A percentile compares a stretch with the other conserved stretches of the same genome.
Conservation (phyloP, 2,113 vertebrate species). For the Tympanuchus pallidicinctus region DNA sequence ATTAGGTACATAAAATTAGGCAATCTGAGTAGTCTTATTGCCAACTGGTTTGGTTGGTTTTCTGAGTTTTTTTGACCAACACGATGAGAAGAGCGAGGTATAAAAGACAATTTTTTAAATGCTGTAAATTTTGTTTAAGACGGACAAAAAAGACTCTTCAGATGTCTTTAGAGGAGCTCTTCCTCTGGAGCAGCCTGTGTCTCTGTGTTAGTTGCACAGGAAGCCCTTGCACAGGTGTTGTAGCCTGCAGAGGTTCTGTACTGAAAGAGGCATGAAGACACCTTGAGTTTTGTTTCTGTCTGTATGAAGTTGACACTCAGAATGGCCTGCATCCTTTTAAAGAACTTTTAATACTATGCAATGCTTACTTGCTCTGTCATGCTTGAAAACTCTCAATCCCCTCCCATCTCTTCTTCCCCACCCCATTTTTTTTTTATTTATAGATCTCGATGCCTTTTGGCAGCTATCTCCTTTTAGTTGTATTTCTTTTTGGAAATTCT, state of each 20-base stretch:
- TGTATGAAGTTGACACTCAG: neutral
- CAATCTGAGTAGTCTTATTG: neutral
- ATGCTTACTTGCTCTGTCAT: neutral
- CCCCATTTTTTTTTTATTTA: neutral
- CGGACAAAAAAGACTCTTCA: neutral
- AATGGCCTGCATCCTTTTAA: neutral
- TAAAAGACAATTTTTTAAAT: neutral
- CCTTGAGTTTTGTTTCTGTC: neutral
- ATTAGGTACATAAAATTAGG: neutral
- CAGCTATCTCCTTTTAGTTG: neutral
- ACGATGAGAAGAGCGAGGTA: neutral
- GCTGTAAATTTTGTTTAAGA: neutral
- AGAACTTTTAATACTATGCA: neutral
- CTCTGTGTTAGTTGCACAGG: neutral
- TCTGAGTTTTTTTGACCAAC: neutral
- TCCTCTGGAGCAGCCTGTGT: neutral
- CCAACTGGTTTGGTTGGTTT: neutral
- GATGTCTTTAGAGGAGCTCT: neutral
- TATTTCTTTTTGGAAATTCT: neutral
- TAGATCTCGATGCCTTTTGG: neutral
- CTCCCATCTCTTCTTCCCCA: rapidly evolving
- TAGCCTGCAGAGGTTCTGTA: neutral
- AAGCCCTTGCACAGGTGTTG: neutral
- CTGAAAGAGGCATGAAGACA: neutral
- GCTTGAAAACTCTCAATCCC: neutral